These are phyloP conservation scores for Riptortus pedestris DNA, from an alignment of 1,140 invertebrate genomes.

Conservation along the genomic window DNA sequence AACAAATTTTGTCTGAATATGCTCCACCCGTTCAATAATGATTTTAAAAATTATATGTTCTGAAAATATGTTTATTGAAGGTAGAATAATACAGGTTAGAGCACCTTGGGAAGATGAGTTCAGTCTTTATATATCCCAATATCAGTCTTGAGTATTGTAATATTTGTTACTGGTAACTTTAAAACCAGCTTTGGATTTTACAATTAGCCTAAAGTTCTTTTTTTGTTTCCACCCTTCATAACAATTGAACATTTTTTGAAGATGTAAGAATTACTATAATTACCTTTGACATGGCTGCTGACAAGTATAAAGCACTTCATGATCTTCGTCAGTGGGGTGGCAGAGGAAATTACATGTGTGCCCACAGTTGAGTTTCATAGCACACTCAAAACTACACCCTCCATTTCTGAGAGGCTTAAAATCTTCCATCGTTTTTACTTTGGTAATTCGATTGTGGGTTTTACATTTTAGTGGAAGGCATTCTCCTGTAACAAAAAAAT, in stretches of 20 bases:
- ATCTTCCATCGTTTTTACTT: constrained; percentile 30
- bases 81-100: too few species aligned
- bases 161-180: too few species aligned
- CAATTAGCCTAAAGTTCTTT: too few species aligned
- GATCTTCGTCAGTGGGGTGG: constrained; percentile 41
- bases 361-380: constrained; percentile 38
- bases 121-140: too few species aligned
- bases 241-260: constrained; percentile 37
- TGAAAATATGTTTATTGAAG: too few species aligned
- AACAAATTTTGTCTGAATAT: too few species aligned
- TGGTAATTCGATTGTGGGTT: constrained; percentile 38
- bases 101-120: too few species aligned
- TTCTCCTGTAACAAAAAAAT: constrained; percentile 30
- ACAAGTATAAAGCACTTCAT: constrained; percentile 38
- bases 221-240: too few species aligned
- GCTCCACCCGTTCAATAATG: too few species aligned
- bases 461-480: constrained; percentile 40
- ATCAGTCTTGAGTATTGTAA: too few species aligned
- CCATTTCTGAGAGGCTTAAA: constrained; percentile 32
- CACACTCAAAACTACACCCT: constrained; percentile 35
- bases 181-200: too few species aligned
- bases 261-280: constrained; percentile 27
- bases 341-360: constrained; percentile 46
- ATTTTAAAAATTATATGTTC: too few species aligned
- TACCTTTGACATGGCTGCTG: constrained; percentile 36